phyloP scores from a whole-genome alignment of 2,888 invertebrate genomes.

The Sphecodes monilicornis region DNA sequence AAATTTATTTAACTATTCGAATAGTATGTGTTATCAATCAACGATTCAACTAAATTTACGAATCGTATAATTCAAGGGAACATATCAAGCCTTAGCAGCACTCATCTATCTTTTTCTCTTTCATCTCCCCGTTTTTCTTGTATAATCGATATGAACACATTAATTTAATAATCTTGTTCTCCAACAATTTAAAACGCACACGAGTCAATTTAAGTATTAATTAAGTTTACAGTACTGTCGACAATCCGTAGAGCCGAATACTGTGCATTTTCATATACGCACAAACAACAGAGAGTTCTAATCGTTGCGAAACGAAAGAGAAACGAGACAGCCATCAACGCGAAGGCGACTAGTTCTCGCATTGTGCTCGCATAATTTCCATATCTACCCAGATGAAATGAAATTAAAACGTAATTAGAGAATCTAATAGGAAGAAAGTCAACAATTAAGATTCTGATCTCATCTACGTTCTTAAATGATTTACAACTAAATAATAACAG shows the following conservation, averaged over 20 bases:
- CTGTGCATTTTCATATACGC: neutral
- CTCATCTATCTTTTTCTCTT: too few species aligned
- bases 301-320: neutral
- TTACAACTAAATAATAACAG: neutral
- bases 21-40: too few species aligned
- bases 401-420: neutral
- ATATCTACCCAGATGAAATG: neutral
- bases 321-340: neutral
- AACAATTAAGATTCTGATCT: neutral
- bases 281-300: neutral
- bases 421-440: neutral
- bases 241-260: neutral
- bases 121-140: neutral
- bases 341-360: neutral
- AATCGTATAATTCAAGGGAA: too few species aligned
- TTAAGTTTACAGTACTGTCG: neutral
- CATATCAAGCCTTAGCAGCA: too few species aligned
- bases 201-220: too few species aligned
- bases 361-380: neutral
- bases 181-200: constrained; percentile 5
- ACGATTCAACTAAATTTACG: too few species aligned
- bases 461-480: neutral
- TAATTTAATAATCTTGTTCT: constrained; percentile 19
- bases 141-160: neutral
- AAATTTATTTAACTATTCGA: too few species aligned